Base-by-base conservation (phyloP, 2,888 invertebrate species). In the Himalopsyche anomala region DNA sequence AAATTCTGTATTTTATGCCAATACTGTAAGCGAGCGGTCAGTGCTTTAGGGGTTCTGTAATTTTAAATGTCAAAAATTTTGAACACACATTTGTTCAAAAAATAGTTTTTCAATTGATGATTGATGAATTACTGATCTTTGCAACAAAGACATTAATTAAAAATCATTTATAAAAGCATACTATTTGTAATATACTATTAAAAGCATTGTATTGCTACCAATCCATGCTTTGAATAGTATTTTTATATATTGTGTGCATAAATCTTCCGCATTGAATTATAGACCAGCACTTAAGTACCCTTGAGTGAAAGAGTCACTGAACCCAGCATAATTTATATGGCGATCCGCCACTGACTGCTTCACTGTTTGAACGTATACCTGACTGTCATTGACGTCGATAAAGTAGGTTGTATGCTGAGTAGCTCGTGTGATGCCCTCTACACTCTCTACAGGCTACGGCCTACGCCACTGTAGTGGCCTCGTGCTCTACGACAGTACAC, bases 321-420 rank as follows among this genome's bases (percentile, higher is more conserved):
- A 62, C 62, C 62, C 62, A n/a, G 62, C 62, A 62, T 62, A 62
- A 62, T 62, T 62, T 62, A 62, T 62, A 62, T 62, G 62, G 62
- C 8, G 62, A 62, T n/a, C 62, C 62, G n/a, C 62, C 62, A 62
- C 62, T n/a, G 62, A 62, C 62, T n/a, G 62, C 11, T 15, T 51
- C 51, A 51, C 62, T 62, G 56, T 56, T 56, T 56, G 19, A 62
- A 28, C 28, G 9, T 19, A n/a, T 62, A 62, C 62, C 62, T 62
- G 62, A 11, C 62, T 62, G 62, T 62, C 62, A 62, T 28, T 62
- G 62, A 19, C 62, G 62, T 62, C 62, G 62, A 62, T 62, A 19
- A 8, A 62, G 62, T 19, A 62, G 19, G 62, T 28, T 19, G 19
- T 62, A 62, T 62, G 62, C 19, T 62, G 62, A 62, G 62, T 62